Base-by-base conservation (phyloP, 1,140 invertebrate genomes). In the Argopecten irradians region DNA sequence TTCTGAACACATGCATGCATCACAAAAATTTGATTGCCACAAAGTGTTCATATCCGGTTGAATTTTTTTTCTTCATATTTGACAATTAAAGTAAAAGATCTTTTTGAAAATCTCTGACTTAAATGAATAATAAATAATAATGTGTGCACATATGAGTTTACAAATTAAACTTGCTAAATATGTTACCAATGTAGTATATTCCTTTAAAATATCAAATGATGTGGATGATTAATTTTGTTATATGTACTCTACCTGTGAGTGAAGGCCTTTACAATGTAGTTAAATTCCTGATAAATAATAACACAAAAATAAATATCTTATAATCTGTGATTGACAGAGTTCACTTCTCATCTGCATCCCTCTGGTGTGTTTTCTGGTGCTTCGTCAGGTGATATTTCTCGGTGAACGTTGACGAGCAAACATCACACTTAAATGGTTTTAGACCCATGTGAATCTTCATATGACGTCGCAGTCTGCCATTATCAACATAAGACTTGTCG, bases 391-490 rank as follows among this genome's bases (percentile, higher is more conserved):
- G 55, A 71, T 71, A 71, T n/a, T 71, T 71, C 55, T 71, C 55
- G 7, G 55, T 71, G 55, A 71, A 71, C 22, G 55, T 71, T 0
- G 55, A 71, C 5, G 55, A 71, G 55, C 55, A 71, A n/a, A 71
- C 55, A 11, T 71, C 55, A 84, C 83, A 43, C 33, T 46, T 41
- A 34, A 84, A 88, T 33, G 22, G 36, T 34, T 84, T 88, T 13
- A 16, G 28, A 41, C 82, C 33, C 39, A 71, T 86, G 85, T 88
- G 87, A 43, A 39, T 88, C 55, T 55, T 36, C 34, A 85, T 55
- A 33, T 88, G 87, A 35, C 46, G 36, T 34, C 71, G 32, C 36
- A 88, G 46, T 34, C 34, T 43, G n/a, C 83, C 32, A 16, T 85
- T 83, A 3, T 34, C 22, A 19, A 35, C 28, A 33, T 85, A 88